Base-by-base conservation (phyloP, 2,113 vertebrate species). In the Riparia riparia region DNA sequence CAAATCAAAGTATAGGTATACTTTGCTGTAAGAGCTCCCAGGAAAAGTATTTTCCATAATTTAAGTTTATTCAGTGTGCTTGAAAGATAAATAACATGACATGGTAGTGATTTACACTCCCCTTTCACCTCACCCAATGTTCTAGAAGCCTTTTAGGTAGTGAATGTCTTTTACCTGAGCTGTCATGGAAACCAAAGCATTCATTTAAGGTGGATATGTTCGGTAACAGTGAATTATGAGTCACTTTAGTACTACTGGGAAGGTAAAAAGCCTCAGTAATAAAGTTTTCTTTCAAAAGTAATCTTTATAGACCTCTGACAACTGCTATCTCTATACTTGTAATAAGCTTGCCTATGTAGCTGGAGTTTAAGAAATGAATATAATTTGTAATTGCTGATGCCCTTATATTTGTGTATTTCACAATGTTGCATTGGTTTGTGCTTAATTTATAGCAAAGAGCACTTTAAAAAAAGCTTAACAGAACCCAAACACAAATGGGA, bases 191-290 rank as follows among this genome's bases (percentile, higher is more conserved):
- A 61, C 28, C 80, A 58, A 85, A 65, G 20, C n/a, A 37, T 54
- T 91, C 8, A 69, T 81, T 78, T 94, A 61, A 76, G 66, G 41
- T 54, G 70, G 53, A 51, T 69, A 32, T 34, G 82, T 86, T 90
- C 68, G 68, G 60, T 56, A 86, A 71, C 69, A 88, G 71, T 54
- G 71, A 88, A 77, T 86, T 88, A 89, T 78, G 79, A 74, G 60
- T 90, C 82, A 86, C 54, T 90, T 87, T n/a, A 82, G 54, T 72
- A 77, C 17, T 45, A 63, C 21, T 1, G 4, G 51, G 47, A 73
- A 70, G 25, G 72, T n/a, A 85, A 96, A 96, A 96, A 85, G 42
- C 32, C 66, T 77, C 29, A 64, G 24, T 44, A 92, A 76, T 45
- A 82, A 57, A 32, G 7, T 39, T 79, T 56, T 56, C 50, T 73